Evolutionary conservation across 2,113 vertebrate species (phyloP).

Genomic region (Gallinago paraguaiae): DNA sequence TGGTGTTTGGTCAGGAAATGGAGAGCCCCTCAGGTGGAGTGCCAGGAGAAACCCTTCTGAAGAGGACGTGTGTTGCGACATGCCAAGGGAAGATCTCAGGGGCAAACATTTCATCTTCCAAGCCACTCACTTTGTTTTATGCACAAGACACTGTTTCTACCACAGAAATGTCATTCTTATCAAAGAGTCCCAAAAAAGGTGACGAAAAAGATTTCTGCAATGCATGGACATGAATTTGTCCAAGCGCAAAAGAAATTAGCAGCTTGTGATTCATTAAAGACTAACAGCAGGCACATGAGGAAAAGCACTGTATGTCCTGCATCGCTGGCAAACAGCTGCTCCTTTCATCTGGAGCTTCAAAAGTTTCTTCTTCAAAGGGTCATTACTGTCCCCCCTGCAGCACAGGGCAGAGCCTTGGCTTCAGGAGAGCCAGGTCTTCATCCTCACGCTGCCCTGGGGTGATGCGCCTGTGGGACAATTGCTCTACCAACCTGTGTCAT

Average conservation of each 20-base stretch:
- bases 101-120: background rate
- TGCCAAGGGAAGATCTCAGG: background rate
- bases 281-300: background rate
- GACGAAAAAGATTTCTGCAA: background rate
- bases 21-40: background rate
- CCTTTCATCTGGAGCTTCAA: background rate
- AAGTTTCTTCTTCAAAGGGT: background rate
- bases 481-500: background rate
- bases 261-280: background rate
- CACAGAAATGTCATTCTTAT: background rate
- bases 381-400: background rate
- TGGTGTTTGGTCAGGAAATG: constrained; percentile 15
- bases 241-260: background rate
- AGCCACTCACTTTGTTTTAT: background rate
- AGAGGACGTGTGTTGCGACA: background rate
- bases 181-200: background rate
- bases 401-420: background rate
- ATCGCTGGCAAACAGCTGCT: background rate
- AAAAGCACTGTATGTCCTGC: background rate
- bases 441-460: fast-evolving
- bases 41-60: constrained; percentile 11
- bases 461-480: fast-evolving
- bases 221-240: background rate
- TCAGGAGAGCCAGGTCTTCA: background rate
- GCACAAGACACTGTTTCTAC: background rate